Evolutionary conservation across 2,888 invertebrate genomes (phyloP), one percentile per base, ranked within the genome.

Genomic region (Ferdinandea cuprea): DNA sequence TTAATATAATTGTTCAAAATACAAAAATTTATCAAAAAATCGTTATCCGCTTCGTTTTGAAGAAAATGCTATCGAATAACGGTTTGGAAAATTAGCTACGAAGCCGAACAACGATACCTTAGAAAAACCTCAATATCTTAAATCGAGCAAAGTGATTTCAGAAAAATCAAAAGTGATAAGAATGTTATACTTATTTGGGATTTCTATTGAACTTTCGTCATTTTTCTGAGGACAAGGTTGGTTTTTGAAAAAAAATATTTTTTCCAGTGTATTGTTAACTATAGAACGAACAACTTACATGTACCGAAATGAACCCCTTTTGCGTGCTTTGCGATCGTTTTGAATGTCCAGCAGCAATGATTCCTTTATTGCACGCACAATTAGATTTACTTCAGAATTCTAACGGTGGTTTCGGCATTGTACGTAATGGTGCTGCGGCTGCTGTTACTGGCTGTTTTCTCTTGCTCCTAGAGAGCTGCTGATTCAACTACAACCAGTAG

Each of bases 361-460:
- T 85, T 86, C 78, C 72, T 78, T 85, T 78, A 68, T 59, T 76
- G 83, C 86, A 86, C 85, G 85, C 86, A 85, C 86, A 68, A 86
- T 86, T 85, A 79, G 79, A 79, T 74, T 79, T 71, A 84, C 79
- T 65, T 61, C 56, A 66, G 30, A 35, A 50, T 78, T 50, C 56
- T 61, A 37, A 40, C 61, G 44, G 58, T 40, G 50, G 63, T 76
- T 80, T 69, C 56, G 56, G 40, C 58, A 46, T 21, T 65, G 40
- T 59, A 72, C 40, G 19, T 65, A 52, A 59, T 56, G 40, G 42
- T 69, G 66, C 59, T 65, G 72, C 13, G 56, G 58, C 63, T 65
- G 65, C 72, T 58, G 73, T 63, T 50, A 42, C 79, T 54, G 50
- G 25, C 40, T 32, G 19, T 40, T 19, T 58, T 37, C 35, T 48